Conservation (phyloP, 2,797 vertebrate species). For the Rhabdomys pumilio region DNA sequence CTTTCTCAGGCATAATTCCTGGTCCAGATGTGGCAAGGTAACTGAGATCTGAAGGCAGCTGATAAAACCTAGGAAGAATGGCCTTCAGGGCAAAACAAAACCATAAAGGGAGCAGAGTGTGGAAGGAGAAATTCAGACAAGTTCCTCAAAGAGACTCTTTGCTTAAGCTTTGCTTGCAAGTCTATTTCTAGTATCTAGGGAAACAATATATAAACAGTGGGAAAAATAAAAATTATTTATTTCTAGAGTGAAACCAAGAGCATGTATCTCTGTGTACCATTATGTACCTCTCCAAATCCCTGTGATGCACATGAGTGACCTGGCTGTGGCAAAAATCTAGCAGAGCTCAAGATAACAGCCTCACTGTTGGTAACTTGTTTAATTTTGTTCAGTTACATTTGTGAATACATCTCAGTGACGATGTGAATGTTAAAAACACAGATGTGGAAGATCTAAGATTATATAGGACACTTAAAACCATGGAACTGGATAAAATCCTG, state of each 20-base stretch:
- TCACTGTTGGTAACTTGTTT: background rate
- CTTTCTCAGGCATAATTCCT: background rate
- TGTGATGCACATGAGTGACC: background rate
- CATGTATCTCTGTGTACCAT: background rate
- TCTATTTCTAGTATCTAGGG: background rate
- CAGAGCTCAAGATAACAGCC: background rate
- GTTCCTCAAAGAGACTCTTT: background rate
- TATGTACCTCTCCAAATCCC: background rate
- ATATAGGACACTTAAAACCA: slow-evolving; percentile 56
- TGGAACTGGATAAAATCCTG: slow-evolving; percentile 51
- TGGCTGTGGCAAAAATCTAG: background rate
- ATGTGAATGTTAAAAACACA: slow-evolving; percentile 22
- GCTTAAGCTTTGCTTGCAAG: background rate
- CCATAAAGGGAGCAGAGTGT: background rate
- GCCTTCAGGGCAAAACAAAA: background rate
- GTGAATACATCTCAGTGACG: background rate
- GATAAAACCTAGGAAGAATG: background rate
- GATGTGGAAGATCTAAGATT: slow-evolving; percentile 58
- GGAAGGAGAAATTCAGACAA: background rate
- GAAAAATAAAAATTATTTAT: background rate
- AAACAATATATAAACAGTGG: background rate
- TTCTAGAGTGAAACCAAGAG: background rate
- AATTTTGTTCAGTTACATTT: background rate
- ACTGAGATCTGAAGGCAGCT: too few species aligned
- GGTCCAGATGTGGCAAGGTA: background rate